Evolutionary conservation across 2,797 vertebrate genomes (phyloP), one percentile per base, ranked within the genome.

Genomic region (Onychomys leucogaster): DNA sequence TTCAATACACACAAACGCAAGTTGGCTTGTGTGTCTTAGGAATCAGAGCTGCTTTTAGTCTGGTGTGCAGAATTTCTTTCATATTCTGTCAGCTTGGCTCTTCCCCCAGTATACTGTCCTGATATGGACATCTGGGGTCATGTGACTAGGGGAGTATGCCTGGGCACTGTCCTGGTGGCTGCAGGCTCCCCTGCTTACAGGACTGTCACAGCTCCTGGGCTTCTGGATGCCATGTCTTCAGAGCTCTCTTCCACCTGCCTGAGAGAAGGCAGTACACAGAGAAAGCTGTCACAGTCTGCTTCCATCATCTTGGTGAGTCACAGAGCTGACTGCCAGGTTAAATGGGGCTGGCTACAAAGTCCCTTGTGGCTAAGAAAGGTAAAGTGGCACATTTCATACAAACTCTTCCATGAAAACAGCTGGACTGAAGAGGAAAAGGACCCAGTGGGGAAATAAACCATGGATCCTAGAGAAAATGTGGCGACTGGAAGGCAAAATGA

Each of bases 231-330:
- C 91, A 83, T 91, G 96, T 67, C 95, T 90, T 97, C 90, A 96
- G 97, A 98, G 89, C 57, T 97, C 96, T 90, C 94, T 41, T 97
- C 93, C 43, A 94, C 92, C 46, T 49, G 97, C 82, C 61, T 12
- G 41, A 46, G 82, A 49, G 61, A 65, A 91, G 93, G 92, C 90
- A 97, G 96, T 78, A 97, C 32, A 97, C 95, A 98, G 97, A 94
- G 71, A 46, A 3, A 1, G 97, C 98, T 98, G 98, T 98, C 90
- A 97, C 82, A 98, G 98, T 97, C 98, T 97, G 96, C 91, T 97
- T 98, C 97, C 65, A 94, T 98, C 97, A 98, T 86, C 65, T 98
- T 96, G 97, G 98, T 98, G 97, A 98, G 98, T 98, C 97, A 98
- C 96, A 97, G 96, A 81, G 82, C 89, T 85, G 94, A 97, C 77